phyloP scores from a whole-genome alignment of 1,140 invertebrate genomes.

The Bombus difficillimus region DNA sequence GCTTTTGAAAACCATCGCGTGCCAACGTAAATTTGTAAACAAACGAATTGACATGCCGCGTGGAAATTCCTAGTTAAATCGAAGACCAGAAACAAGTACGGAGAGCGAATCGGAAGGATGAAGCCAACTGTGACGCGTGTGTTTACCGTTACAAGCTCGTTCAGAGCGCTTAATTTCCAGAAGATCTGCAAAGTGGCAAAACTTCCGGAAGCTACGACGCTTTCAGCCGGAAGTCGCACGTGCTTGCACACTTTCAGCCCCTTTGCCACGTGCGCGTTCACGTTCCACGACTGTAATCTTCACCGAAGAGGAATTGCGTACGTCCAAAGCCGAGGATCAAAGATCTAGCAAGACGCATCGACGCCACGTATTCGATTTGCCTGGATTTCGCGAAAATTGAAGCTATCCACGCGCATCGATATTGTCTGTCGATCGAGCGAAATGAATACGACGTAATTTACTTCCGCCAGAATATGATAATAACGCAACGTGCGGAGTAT shows the following conservation, averaged over 20 bases:
- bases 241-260: neutral
- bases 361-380: neutral
- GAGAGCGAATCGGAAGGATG: too few relatives aligned
- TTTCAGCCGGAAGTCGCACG: conserved; percentile 12
- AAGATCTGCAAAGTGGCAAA: conserved; percentile 17
- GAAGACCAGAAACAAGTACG: neutral
- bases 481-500: too few relatives aligned
- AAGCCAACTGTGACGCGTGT: neutral
- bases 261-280: neutral
- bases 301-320: neutral
- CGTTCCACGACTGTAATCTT: neutral
- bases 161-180: conserved; percentile 16
- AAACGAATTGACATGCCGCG: conserved; percentile 46
- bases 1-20: conserved; percentile 31
- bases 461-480: too few relatives aligned
- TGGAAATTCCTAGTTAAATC: conserved; percentile 50
- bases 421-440: neutral
- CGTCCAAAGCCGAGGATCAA: neutral
- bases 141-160: conserved; percentile 3
- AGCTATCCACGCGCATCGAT: neutral
- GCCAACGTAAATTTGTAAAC: conserved; percentile 35
- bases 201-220: conserved; percentile 17
- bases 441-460: neutral
- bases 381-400: neutral
- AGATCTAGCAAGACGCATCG: neutral